phyloP scores from a whole-genome alignment of 2,113 vertebrate species.

The Malurus melanocephalus region DNA sequence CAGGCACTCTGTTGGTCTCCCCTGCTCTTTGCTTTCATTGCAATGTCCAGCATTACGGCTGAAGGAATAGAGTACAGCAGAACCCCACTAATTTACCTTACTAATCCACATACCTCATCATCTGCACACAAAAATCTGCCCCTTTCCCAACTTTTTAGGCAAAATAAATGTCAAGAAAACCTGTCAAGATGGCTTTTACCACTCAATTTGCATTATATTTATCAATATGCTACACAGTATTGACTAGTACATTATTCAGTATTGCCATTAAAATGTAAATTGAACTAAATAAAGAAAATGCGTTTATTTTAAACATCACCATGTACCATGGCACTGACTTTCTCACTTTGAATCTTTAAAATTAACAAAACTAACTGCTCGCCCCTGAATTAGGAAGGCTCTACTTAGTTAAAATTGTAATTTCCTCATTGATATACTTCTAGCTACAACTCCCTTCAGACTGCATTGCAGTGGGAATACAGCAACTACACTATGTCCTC shows the following conservation, averaged over 20 bases:
- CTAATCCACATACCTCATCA: not conserved
- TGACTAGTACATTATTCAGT: not conserved
- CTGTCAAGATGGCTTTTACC: not conserved
- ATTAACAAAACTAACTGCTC: not conserved
- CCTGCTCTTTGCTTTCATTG: conserved; percentile 54
- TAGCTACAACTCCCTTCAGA: not conserved
- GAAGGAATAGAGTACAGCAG: conserved; percentile 47
- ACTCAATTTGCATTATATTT: not conserved
- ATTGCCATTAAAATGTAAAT: not conserved
- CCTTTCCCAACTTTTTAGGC: not conserved
- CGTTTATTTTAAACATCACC: not conserved
- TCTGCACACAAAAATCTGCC: not conserved
- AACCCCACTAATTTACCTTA: conserved; percentile 26
- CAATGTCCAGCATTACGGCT: conserved; percentile 48
- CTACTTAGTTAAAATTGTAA: not conserved
- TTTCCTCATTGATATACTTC: not conserved
- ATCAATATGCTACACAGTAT: not conserved
- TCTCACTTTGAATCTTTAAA: not conserved
- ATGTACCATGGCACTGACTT: not conserved
- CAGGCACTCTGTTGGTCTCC: conserved; percentile 33
- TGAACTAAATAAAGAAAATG: not conserved
- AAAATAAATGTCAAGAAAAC: not conserved
- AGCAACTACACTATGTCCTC: not conserved
- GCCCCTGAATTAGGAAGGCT: not conserved
- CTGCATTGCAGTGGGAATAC: not conserved